Evolutionary conservation across 1,140 invertebrate genomes (phyloP), one percentile per base, ranked within the genome.

Genomic region (Procambarus virginalis): DNA sequence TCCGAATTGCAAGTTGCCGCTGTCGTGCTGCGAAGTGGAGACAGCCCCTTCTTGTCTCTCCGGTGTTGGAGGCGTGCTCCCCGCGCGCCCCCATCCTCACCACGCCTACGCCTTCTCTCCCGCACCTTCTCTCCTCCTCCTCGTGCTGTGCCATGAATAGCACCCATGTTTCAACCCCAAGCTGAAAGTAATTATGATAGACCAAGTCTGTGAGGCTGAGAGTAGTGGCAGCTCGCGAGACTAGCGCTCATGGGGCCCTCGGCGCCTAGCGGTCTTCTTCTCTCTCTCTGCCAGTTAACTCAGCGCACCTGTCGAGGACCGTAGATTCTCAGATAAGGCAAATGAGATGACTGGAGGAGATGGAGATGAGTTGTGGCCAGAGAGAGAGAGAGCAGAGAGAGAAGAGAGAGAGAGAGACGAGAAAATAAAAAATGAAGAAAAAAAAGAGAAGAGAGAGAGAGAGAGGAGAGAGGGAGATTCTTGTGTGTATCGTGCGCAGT

Each of bases 161-260:
- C 58, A 64, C 45, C 82, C 82, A 84, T 84, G 82, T 84, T 84
- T 84, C 82, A 84, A n/a, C 73, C 82, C n/a, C n/a, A 48, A 45
- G 60, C 64, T 70, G 82, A 84, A 84, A 84, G 82, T 84, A 84
- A 84, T 84, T 84, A 84, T 84, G 82, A 84, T 84, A 14, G 60
- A 70, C 22, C 58, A 9, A 84, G 64, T 73, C 82, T 49, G 46
- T n/a, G 10, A 20, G 9, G 64, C 10, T 20, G 22, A 3, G 4
- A 12, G 60, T 22, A 22, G 77, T 20, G 58, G 82, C 82, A n/a
- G 82, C 22, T 49, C 64, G 20, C 20, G 60, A n/a, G 34, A 4
- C 60, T 55, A 64, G 17, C 8, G 46, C 64, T 22, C n/a, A n/a
- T 49, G 60, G 45, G 48, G 82, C n/a, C 60, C 64, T 84, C 60